Evolutionary conservation across 2,113 vertebrate species (phyloP).

Genomic region (Megaceryle torquata): DNA sequence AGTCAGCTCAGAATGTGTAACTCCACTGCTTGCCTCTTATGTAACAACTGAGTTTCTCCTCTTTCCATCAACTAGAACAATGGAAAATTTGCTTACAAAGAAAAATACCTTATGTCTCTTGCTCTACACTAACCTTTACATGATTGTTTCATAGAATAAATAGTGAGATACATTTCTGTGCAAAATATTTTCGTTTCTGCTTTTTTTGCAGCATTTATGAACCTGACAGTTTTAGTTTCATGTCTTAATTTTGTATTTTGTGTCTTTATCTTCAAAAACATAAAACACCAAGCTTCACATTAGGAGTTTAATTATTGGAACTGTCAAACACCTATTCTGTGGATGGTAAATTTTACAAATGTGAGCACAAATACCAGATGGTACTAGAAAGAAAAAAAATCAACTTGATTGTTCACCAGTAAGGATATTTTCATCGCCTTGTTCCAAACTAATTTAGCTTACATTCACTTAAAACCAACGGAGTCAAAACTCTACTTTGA

Average conservation of each 20-base stretch:
- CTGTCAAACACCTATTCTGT: not conserved
- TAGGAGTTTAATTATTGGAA: not conserved
- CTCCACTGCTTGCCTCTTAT: not conserved
- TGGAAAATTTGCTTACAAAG: not conserved
- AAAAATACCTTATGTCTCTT: not conserved
- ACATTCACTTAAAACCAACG: conserved; percentile 66
- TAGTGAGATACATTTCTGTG: conserved; percentile 20
- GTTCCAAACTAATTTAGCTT: conserved; percentile 77
- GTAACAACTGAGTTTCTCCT: not conserved
- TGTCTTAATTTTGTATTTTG: conserved; percentile 41
- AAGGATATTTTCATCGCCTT: conserved; percentile 70
- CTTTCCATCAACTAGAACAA: not conserved
- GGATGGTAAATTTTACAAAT: conserved; percentile 57
- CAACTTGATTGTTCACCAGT: conserved; percentile 63
- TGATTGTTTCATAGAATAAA: conserved; percentile 49
- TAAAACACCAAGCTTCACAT: conserved; percentile 34
- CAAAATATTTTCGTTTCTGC: not conserved
- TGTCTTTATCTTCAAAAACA: conserved; percentile 24
- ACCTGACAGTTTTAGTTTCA: conserved; percentile 48
- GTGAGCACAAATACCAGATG: conserved; percentile 64
- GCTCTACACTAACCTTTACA: conserved; percentile 56
- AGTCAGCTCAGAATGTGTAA: not conserved
- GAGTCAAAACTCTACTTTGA: conserved; percentile 60
- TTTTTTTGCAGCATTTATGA: conserved; percentile 39
- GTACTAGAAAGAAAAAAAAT: not conserved